These are phyloP conservation scores for Halcyon smyrnensis DNA, from an alignment of 2,797 vertebrate species.

Conservation along the genomic window DNA sequence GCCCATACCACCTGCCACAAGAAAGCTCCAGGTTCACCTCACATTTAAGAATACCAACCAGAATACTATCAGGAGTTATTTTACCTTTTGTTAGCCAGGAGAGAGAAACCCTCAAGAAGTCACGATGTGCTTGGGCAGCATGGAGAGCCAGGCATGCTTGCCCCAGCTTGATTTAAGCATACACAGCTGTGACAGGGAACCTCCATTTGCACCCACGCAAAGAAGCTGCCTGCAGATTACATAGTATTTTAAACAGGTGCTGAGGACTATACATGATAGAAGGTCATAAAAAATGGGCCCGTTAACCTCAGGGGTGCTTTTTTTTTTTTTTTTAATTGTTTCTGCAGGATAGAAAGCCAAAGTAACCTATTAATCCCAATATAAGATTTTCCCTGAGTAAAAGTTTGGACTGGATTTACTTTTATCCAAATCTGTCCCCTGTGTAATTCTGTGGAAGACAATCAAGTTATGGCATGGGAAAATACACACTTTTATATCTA, in stretches of 20 bases:
- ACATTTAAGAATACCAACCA: accelerated
- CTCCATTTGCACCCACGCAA: background rate
- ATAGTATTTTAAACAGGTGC: background rate
- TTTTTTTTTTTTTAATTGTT: background rate
- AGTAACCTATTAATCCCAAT: background rate
- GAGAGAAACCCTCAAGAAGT: background rate
- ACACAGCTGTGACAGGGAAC: background rate
- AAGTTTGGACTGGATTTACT: constrained; percentile 34
- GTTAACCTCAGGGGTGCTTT: background rate
- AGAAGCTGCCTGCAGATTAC: background rate
- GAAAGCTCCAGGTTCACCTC: accelerated
- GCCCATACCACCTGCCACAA: too few relatives aligned
- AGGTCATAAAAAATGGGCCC: background rate
- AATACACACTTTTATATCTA: background rate
- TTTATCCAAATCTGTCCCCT: constrained; percentile 10
- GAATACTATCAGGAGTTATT: accelerated
- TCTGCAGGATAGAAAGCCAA: background rate
- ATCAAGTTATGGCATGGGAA: constrained; percentile 46
- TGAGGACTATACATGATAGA: background rate
- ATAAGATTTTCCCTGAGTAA: constrained; percentile 2
- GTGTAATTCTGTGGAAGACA: constrained; percentile 33
- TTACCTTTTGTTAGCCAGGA: background rate
- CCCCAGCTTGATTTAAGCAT: background rate
- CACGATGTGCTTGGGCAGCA: accelerated
- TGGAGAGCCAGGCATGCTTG: accelerated